Evolutionary conservation across 1,140 invertebrate genomes (phyloP).

Genomic region (Muscidifurax raptorellus): DNA sequence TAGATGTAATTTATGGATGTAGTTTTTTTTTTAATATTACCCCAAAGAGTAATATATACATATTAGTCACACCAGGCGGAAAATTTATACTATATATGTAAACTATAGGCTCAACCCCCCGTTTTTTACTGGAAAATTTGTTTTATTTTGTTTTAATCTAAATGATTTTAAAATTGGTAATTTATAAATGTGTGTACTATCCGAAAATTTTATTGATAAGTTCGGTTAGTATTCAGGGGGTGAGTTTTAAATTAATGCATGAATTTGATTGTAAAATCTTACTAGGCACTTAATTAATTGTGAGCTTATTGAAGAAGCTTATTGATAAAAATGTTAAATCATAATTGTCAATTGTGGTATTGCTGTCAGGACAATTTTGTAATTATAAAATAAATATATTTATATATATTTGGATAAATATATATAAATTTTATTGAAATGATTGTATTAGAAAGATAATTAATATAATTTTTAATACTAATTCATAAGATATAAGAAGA

Average conservation of each 20-base stretch:
- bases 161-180: too few species aligned
- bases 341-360: not conserved
- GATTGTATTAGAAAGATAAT: not conserved
- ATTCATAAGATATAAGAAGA: not conserved
- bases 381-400: not conserved
- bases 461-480: not conserved
- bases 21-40: conserved; percentile 45
- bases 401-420: not conserved
- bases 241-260: not conserved
- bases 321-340: not conserved
- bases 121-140: not conserved
- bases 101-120: not conserved
- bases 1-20: conserved; percentile 46
- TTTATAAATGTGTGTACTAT: not conserved
- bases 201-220: too few species aligned
- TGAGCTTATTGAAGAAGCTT: not conserved
- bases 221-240: not conserved
- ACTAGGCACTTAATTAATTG: not conserved
- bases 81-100: not conserved
- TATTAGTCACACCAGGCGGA: conserved; percentile 19
- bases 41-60: conserved; percentile 65
- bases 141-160: not conserved
- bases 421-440: not conserved
- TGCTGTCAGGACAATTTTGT: not conserved
- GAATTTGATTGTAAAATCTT: not conserved